Percentiles rank a stretch among this genome's conserved stretches.
These are phyloP conservation scores for Heterodera carotae DNA, from an alignment of 1,140 invertebrate genomes.

Conservation along the genomic window DNA sequence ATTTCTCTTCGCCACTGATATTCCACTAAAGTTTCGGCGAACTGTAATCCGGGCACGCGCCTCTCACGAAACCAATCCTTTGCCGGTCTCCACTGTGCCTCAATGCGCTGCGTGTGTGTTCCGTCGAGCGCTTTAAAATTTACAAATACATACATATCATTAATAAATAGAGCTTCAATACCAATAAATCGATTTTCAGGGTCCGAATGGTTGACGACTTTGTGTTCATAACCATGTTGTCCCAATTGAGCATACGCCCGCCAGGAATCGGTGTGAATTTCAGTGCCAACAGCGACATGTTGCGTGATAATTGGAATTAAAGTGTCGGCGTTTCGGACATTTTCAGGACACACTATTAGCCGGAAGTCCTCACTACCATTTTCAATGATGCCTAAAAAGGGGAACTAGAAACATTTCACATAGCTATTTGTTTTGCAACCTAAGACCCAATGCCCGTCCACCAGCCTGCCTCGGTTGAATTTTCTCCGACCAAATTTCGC, in stretches of 20 bases:
- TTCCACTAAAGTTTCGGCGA: not conserved
- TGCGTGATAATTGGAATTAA: too few species aligned
- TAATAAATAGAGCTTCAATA: too few species aligned
- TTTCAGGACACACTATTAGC: too few species aligned
- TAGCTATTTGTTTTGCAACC: too few species aligned
- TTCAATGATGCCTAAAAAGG: not conserved
- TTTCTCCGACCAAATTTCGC: too few species aligned
- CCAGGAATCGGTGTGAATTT: too few species aligned
- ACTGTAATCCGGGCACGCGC: constrained; percentile 6
- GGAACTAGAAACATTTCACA: too few species aligned
- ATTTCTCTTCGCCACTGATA: constrained; percentile 6
- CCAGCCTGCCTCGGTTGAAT: too few species aligned
- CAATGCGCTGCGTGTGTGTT: constrained; percentile 16
- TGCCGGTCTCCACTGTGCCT: constrained; percentile 18
- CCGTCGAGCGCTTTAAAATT: constrained; percentile 14
- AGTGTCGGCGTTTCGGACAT: too few species aligned
- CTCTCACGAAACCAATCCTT: constrained; percentile 19
- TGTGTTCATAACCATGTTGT: not conserved
- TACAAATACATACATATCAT: not conserved
- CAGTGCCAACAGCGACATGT: too few species aligned
- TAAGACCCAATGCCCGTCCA: too few species aligned
- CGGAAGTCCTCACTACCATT: not conserved
- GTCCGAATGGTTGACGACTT: constrained; percentile 15
- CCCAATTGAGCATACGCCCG: too few species aligned
- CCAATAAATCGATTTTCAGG: constrained; percentile 10